phyloP scores from a whole-genome alignment of 2,888 invertebrate genomes.

The Drosophila niveifrons region DNA sequence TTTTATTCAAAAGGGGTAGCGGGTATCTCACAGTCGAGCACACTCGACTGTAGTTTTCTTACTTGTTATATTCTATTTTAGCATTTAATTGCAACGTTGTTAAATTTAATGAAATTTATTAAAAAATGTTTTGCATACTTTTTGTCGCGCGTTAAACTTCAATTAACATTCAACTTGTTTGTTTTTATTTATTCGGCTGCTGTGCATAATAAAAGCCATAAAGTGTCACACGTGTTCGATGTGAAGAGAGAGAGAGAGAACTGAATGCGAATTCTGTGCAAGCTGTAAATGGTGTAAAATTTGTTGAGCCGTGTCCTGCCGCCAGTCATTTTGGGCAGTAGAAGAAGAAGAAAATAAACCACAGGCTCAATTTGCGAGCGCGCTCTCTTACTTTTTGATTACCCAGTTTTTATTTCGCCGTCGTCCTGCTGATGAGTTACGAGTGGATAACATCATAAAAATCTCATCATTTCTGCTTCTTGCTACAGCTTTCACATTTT shows the following conservation, averaged over 20 bases:
- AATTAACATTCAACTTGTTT: conserved; percentile 54
- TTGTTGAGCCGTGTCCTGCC: conserved; percentile 44
- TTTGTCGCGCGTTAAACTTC: conserved; percentile 49
- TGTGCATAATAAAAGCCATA: conserved; percentile 67
- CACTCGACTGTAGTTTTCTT: too few species aligned
- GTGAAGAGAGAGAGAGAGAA: neutral
- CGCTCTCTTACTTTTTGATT: conserved; percentile 53
- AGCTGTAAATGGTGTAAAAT: conserved; percentile 39
- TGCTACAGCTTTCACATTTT: conserved; percentile 17
- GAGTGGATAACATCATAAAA: conserved; percentile 75
- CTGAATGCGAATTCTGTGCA: conserved; percentile 25
- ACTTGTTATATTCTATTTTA: neutral
- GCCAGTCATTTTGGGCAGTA: conserved; percentile 37
- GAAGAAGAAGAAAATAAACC: conserved; percentile 53
- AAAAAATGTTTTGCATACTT: neutral
- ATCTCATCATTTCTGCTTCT: conserved; percentile 54
- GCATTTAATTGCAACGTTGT: conserved; percentile 1
- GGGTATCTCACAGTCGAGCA: too few species aligned
- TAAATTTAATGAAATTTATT: conserved; percentile 4
- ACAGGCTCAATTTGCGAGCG: conserved; percentile 60
- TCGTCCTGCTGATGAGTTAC: conserved; percentile 53
- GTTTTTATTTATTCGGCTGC: conserved; percentile 4
- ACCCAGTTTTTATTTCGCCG: conserved; percentile 68
- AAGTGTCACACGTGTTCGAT: conserved; percentile 62
- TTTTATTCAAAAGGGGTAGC: too few species aligned